Percentiles rank a stretch among this genome's conserved stretches.
Evolutionary conservation across 2,113 vertebrate genomes (phyloP).

Genomic region (Rhineura floridana): DNA sequence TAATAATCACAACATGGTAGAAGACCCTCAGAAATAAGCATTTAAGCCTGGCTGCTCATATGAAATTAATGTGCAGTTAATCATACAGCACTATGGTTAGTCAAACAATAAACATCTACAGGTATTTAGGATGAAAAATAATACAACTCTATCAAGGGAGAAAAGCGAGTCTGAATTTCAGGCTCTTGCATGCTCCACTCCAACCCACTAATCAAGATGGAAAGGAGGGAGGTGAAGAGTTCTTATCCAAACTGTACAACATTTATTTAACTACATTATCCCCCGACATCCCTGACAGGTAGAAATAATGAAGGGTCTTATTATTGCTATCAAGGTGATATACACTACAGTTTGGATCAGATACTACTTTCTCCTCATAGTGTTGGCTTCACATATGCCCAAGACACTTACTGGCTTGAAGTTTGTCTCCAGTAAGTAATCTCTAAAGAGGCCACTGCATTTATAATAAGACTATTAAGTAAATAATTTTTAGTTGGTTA

Average conservation of each 20-base stretch:
- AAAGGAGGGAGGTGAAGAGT: rapidly evolving
- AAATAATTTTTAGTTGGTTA: neutral
- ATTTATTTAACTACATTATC: neutral
- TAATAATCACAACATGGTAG: neutral
- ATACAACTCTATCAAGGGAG: neutral
- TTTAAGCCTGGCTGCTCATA: neutral
- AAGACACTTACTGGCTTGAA: neutral
- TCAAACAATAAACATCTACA: neutral
- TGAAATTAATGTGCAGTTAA: neutral
- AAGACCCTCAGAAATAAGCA: conserved; percentile 9
- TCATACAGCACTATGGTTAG: neutral
- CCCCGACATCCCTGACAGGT: neutral
- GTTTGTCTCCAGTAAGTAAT: neutral
- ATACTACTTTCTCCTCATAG: neutral
- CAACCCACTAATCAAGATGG: neutral
- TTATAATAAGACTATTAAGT: neutral
- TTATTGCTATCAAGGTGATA: neutral
- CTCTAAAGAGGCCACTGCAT: neutral
- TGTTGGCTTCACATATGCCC: neutral
- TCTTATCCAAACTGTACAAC: neutral
- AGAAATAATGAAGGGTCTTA: neutral
- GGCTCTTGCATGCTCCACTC: neutral
- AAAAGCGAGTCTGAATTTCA: neutral
- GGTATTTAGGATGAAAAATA: neutral
- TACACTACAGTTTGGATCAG: neutral